A percentile compares a stretch with the other conserved stretches of the same genome.
These are phyloP conservation scores for Oncorhynchus masou DNA, from an alignment of 2,113 vertebrate genomes.

Conservation along the genomic window DNA sequence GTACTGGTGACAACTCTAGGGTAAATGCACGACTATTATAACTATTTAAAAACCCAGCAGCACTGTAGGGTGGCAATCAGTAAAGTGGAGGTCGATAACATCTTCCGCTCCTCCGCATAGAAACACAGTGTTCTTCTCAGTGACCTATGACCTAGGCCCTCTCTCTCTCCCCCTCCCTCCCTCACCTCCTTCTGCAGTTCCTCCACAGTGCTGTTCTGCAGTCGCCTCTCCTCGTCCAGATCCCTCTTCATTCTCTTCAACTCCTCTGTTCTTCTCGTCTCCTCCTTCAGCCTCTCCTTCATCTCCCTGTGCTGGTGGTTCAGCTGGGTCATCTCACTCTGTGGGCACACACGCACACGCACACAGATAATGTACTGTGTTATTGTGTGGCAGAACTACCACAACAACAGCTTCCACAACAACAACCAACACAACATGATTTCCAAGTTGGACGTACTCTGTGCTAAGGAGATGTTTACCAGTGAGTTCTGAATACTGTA, in stretches of 20 bases:
- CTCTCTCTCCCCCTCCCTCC: slow-evolving; percentile 66
- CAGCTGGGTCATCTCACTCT: slow-evolving; percentile 78
- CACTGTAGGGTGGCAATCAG: too few species aligned
- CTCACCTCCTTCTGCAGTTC: slow-evolving; percentile 90
- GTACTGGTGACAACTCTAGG: too few species aligned
- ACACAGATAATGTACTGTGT: too few species aligned
- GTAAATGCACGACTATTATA: too few species aligned
- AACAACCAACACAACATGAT: too few species aligned
- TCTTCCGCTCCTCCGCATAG: too few species aligned
- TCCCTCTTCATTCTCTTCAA: slow-evolving; percentile 80
- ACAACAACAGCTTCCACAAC: too few species aligned
- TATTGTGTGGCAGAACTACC: too few species aligned
- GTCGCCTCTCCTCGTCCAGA: slow-evolving; percentile 82
- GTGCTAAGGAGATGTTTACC: neutral
- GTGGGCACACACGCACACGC: neutral
- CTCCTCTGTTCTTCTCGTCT: slow-evolving; percentile 83
- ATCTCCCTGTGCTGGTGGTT: slow-evolving; percentile 83
- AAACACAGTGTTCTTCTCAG: neutral
- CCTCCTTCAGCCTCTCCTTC: slow-evolving; percentile 80
- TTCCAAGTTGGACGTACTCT: neutral
- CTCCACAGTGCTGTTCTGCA: slow-evolving; percentile 83
- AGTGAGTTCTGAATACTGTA: neutral
- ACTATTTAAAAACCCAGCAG: too few species aligned
- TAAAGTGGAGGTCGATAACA: too few species aligned
- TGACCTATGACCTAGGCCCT: neutral